Conservation (phyloP, 2,113 vertebrate species). For the Notiomystis cincta region DNA sequence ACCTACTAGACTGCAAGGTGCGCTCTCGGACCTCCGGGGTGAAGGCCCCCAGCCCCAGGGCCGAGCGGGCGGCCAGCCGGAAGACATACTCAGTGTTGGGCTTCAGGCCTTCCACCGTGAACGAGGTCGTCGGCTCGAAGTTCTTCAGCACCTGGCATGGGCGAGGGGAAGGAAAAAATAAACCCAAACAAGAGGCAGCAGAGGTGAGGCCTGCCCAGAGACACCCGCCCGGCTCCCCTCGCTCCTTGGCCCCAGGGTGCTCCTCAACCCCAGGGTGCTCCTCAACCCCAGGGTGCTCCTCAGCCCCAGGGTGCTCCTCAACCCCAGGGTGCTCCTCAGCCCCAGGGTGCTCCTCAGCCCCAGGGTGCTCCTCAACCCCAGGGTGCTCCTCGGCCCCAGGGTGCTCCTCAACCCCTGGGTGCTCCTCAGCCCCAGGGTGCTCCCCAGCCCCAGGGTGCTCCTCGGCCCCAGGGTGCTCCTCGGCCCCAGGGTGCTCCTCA, state of each 20-base stretch:
- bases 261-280: not conserved
- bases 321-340: not conserved
- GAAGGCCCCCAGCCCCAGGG: conserved; percentile 92
- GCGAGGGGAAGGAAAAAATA: not conserved
- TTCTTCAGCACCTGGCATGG: conserved; percentile 81
- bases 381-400: not conserved
- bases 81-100: conserved; percentile 94
- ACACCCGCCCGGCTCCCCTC: not conserved
- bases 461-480: not conserved
- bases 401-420: too few relatives aligned
- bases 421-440: not conserved
- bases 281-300: not conserved
- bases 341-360: not conserved
- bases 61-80: conserved; percentile 91
- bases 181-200: not conserved
- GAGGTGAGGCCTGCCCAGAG: not conserved
- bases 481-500: not conserved
- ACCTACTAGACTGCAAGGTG: conserved; percentile 99
- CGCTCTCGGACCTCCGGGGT: conserved; percentile 90
- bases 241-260: too few relatives aligned
- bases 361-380: not conserved
- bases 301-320: not conserved
- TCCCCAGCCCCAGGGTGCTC: not conserved
- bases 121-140: conserved; percentile 84
- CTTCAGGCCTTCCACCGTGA: conserved; percentile 87